Evolutionary conservation across 2,888 invertebrate species (phyloP).

Genomic region (Lochmaea capreae): DNA sequence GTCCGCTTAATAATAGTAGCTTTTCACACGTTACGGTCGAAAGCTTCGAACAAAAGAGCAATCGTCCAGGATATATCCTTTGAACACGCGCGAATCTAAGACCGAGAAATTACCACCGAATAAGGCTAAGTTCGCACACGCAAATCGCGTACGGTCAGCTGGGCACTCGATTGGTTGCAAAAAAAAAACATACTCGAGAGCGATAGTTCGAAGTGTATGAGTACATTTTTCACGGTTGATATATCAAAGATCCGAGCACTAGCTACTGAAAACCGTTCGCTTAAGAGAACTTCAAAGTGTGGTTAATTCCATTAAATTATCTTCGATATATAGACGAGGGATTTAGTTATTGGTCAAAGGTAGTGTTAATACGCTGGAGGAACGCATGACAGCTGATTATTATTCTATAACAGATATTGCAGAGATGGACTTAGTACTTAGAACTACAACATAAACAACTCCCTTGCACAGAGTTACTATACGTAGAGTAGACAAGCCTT

Average conservation of each 20-base stretch:
- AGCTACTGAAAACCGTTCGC: constrained; percentile 36
- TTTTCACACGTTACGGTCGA: constrained; percentile 20
- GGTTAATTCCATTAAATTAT: constrained; percentile 38
- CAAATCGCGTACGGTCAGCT: constrained; percentile 27
- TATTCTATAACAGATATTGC: constrained; percentile 3
- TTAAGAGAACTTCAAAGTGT: constrained; percentile 42
- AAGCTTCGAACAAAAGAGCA: background rate
- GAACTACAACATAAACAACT: background rate
- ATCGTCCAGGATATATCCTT: constrained; percentile 16
- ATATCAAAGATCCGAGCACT: constrained; percentile 38
- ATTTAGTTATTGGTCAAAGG: constrained; percentile 36
- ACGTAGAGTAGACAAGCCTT: no score
- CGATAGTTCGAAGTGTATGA: constrained; percentile 14
- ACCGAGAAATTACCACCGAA: constrained; percentile 20
- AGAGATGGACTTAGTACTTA: background rate
- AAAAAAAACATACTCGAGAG: constrained; percentile 17
- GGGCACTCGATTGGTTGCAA: background rate
- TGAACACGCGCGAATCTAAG: constrained; percentile 30
- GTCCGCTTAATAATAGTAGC: constrained; percentile 10
- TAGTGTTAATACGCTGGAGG: constrained; percentile 22
- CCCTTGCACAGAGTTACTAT: no score
- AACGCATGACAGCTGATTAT: constrained; percentile 28
- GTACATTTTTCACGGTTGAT: constrained; percentile 26
- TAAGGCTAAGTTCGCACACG: constrained; percentile 21
- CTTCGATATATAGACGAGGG: constrained; percentile 11